These are phyloP conservation scores for Brachycybe producta DNA, from an alignment of 2,888 invertebrate genomes.

Conservation along the genomic window DNA sequence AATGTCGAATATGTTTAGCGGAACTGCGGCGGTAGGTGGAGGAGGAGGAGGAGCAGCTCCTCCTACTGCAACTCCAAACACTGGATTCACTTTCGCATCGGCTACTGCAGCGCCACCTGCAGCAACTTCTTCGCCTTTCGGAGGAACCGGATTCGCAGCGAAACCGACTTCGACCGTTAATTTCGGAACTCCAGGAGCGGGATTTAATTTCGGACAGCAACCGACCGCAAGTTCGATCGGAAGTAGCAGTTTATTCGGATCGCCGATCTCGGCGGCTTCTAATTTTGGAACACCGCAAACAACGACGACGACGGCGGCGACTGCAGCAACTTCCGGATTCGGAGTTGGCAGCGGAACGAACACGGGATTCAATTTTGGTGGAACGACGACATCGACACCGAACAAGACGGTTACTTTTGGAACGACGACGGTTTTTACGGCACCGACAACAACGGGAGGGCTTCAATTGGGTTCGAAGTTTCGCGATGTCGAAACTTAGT, in stretches of 20 bases:
- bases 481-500: no score
- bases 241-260: not conserved
- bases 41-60: not conserved
- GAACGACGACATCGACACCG: not conserved
- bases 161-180: not conserved
- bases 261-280: not conserved
- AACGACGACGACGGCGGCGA: not conserved
- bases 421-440: not conserved
- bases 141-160: not conserved
- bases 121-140: not conserved
- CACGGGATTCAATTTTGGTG: no score
- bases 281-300: not conserved
- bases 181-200: not conserved
- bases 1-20: constrained; percentile 2
- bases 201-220: not conserved
- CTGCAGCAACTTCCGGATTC: not conserved
- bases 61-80: not conserved
- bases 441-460: not conserved
- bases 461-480: no score
- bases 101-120: not conserved
- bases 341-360: no score
- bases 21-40: not conserved
- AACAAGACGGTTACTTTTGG: not conserved
- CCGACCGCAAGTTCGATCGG: not conserved
- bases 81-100: not conserved